Conservation (phyloP, 2,888 invertebrate species). For the Diplolepis rosae region DNA sequence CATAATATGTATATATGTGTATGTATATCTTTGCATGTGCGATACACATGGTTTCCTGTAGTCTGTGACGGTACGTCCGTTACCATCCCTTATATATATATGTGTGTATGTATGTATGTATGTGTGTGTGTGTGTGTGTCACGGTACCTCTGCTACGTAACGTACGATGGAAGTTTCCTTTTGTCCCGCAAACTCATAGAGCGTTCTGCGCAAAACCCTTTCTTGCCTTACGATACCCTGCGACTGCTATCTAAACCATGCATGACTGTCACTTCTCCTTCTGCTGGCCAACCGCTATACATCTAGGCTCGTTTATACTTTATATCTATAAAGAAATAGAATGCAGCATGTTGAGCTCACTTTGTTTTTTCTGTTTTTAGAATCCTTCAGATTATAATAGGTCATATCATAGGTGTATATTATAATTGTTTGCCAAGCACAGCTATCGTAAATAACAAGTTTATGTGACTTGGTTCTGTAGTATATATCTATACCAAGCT, state of each 20-base stretch:
- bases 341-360: not conserved
- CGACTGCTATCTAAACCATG: not conserved
- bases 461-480: too few species aligned
- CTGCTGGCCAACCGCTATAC: not conserved
- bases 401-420: not conserved
- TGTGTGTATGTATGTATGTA: slow-evolving; percentile 37
- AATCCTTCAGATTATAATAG: not conserved
- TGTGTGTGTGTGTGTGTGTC: slow-evolving; percentile 28
- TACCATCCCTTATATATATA: too few species aligned
- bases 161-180: slow-evolving; percentile 67
- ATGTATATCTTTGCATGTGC: slow-evolving; percentile 20
- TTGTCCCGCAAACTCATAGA: slow-evolving; percentile 61
- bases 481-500: too few species aligned
- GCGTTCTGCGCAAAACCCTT: slow-evolving; percentile 47
- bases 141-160: slow-evolving; percentile 63
- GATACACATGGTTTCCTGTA: slow-evolving; percentile 7
- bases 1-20: too few species aligned
- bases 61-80: slow-evolving; percentile 14
- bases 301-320: not conserved
- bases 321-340: not conserved
- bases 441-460: too few species aligned
- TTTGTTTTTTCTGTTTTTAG: not conserved
- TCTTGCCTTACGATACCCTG: slow-evolving; percentile 30
- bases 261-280: not conserved
- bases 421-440: too few species aligned